These are phyloP conservation scores for Acromyrmex heyeri DNA, from an alignment of 1,140 invertebrate species.

Conservation along the genomic window DNA sequence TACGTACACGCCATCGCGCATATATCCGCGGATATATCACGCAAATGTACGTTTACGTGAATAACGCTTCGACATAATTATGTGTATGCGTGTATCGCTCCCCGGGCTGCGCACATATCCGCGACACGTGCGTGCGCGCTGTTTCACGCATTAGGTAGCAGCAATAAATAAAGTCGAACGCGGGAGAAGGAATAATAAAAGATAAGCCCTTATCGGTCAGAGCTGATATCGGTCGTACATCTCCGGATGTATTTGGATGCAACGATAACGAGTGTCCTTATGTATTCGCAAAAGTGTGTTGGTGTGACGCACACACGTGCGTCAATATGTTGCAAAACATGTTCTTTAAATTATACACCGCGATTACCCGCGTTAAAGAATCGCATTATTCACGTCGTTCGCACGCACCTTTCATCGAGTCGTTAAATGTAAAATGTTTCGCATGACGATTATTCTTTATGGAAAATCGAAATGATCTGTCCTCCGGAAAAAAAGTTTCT, in stretches of 20 bases:
- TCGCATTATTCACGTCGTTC: constrained; percentile 17
- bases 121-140: constrained; percentile 69
- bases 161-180: constrained; percentile 70
- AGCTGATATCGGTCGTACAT: constrained; percentile 73
- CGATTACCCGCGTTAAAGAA: constrained; percentile 30
- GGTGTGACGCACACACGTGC: constrained; percentile 3
- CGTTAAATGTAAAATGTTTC: constrained; percentile 10
- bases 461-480: constrained; percentile 7
- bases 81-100: constrained; percentile 56
- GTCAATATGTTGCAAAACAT: constrained; percentile 23
- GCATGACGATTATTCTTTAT: background rate
- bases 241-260: constrained; percentile 39
- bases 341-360: constrained; percentile 27
- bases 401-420: constrained; percentile 21
- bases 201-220: constrained; percentile 75
- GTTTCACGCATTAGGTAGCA: constrained; percentile 65
- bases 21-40: constrained; percentile 61
- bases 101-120: constrained; percentile 46
- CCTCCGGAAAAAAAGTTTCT: no score
- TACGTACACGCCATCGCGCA: constrained; percentile 68
- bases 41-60: constrained; percentile 64
- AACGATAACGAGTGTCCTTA: background rate
- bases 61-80: constrained; percentile 67
- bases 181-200: constrained; percentile 66
- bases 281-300: constrained; percentile 17